Percentiles rank a stretch among this genome's conserved stretches.
Conservation (phyloP, 1,140 invertebrate species). For the Camponotus pennsylvanicus region DNA sequence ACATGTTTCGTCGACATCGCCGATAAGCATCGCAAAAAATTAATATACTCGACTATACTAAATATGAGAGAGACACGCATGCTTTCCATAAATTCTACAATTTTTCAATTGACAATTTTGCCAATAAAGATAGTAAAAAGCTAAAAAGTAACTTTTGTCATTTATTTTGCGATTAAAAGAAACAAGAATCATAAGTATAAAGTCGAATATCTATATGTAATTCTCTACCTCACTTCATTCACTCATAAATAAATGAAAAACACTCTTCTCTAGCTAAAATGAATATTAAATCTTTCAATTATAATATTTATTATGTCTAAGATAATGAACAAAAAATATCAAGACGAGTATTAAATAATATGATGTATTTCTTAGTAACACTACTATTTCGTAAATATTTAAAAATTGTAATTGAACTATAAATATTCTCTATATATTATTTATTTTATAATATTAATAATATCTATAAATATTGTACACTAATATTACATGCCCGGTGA, state of each 20-base stretch:
- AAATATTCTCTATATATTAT: background rate
- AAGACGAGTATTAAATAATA: too few relatives aligned
- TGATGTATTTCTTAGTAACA: too few relatives aligned
- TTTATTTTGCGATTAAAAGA: background rate
- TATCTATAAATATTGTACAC: background rate
- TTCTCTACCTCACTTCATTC: too few relatives aligned
- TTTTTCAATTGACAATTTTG: background rate
- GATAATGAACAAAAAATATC: too few relatives aligned
- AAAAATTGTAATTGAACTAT: background rate
- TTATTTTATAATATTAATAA: background rate
- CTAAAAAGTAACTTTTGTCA: background rate
- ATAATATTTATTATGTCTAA: too few relatives aligned
- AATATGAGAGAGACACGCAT: background rate
- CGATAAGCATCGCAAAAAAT: conserved; percentile 81
- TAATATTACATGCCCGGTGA: background rate
- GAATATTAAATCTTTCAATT: too few relatives aligned
- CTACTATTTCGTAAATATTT: too few relatives aligned
- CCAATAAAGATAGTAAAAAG: background rate
- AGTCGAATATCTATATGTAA: too few relatives aligned
- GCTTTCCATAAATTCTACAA: background rate
- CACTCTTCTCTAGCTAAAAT: too few relatives aligned
- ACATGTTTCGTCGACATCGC: conserved; percentile 76
- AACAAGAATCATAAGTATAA: background rate
- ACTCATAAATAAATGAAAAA: too few relatives aligned
- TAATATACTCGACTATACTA: conserved; percentile 73